These are phyloP conservation scores for Chrysemys picta DNA, from an alignment of 2,113 vertebrate species.

Conservation along the genomic window DNA sequence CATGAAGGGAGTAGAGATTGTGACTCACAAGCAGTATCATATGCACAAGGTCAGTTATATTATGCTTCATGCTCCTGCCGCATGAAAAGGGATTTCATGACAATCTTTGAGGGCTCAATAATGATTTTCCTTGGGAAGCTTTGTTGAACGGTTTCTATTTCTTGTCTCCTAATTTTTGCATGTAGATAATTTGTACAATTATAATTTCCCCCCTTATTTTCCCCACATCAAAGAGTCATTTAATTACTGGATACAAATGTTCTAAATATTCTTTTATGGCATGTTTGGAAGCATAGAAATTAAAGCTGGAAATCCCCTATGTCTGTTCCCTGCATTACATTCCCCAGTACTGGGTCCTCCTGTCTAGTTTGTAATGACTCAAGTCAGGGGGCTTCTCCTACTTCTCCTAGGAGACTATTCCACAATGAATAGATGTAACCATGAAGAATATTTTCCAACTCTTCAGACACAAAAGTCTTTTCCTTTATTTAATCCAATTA, in stretches of 20 bases:
- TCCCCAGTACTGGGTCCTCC: neutral
- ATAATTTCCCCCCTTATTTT: neutral
- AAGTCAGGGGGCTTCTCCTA: neutral
- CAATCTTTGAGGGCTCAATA: neutral
- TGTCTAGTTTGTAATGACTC: accelerated
- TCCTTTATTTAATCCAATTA: constrained; percentile 41
- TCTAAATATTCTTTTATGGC: constrained; percentile 20
- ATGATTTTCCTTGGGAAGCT: neutral
- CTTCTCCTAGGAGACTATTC: constrained; percentile 2
- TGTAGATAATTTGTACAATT: neutral
- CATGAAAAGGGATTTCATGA: neutral
- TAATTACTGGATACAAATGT: neutral
- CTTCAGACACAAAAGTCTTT: neutral
- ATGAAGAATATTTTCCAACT: neutral
- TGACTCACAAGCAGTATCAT: accelerated
- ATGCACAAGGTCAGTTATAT: neutral
- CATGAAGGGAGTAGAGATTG: neutral
- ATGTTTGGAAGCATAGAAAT: neutral
- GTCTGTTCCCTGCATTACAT: neutral
- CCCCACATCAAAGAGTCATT: constrained; percentile 14
- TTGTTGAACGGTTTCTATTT: neutral
- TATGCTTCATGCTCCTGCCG: neutral
- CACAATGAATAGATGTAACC: constrained; percentile 2
- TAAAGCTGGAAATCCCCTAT: neutral
- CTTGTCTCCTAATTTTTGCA: neutral